Base-by-base conservation (phyloP, 2,888 invertebrate genomes). In the Carcina quercana region DNA sequence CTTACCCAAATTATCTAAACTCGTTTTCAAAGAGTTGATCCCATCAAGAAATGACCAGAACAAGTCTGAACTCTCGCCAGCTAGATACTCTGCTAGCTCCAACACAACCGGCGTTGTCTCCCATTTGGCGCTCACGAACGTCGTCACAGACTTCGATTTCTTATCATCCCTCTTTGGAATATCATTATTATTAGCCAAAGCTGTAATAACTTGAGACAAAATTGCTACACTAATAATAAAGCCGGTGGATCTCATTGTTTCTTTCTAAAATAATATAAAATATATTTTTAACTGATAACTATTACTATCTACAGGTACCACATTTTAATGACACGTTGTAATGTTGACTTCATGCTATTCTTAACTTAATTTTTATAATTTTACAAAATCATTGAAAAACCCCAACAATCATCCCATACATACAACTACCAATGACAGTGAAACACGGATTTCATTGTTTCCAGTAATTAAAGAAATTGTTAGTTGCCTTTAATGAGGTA, bases 71-170 rank as follows among this genome's bases (percentile, higher is more conserved):
- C 91, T 93, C 70, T 95, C 95, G 59, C 92, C 93, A 6, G 90
- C 87, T 38, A 95, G 79, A 71, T 93, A 93, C 70, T 94, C 97
- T 19, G 96, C 94, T 17, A 95, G 89, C 84, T 99, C 98, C 35
- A 97, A 85, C 26, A 95, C 88, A 31, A 98, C 79, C 5, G 98
- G 97, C 11, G 98, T 97, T 31, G 93, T 89, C 45, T 89, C 87
- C 98, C 98, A 99, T 87, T 97, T 97, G 1, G 98, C 95, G 72
- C 97, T 93, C 20, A 98, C 88, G 32, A 93, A 87, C 14, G 95
- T 93, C 10, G 93, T 93, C 10, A 96, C 94, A 32, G 94, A 92
- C 76, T 94, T 95, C 8, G 88, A 74, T 63, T 89, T 92, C 50
- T 68, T 83, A 43, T 78, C 78, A 48, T 71, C 69, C 30, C 67